Evolutionary conservation across 2,888 invertebrate genomes (phyloP), one percentile per base, ranked within the genome.

Genomic region (Escarpia spicata): DNA sequence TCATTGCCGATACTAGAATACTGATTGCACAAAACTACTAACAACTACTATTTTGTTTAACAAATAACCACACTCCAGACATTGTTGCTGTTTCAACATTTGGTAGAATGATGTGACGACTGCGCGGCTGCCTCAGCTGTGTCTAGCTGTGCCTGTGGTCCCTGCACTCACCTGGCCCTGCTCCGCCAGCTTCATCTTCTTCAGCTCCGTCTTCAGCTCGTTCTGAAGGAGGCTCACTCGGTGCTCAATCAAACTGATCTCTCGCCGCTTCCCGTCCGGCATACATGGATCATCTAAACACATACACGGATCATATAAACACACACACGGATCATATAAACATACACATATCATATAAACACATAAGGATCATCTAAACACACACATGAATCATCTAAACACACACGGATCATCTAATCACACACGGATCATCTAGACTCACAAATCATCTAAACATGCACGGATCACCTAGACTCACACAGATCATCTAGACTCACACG

Each of bases 151-250:
- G 15, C 19, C 60, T 60, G 60, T 19, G 10, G 52, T 52, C 52
- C 9, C 12, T 43, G n/a, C 52, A 19, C n/a, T 92, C 43, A 93
- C 93, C 91, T 92, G 92, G n/a, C 91, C 92, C 43, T 93, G 92
- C 10, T 58, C 92, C 10, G 92, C 92, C 58, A 93, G 92, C 60
- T 92, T 92, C 8, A 92, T 92, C 45, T 93, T 92, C 91, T 93
- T 94, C 75, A 92, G n/a, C 91, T 93, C 93, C 2, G 37, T 15
- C 44, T 94, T 93, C 90, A 93, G 91, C 89, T 94, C 94, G n/a
- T 90, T 92, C 91, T 94, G 93, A 4, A 94, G 92, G 12, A 93
- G 92, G 15, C 89, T 90, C 91, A 94, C 93, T 44, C 90, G 92
- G 43, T 92, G 44, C 92, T 93, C 92, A 15, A 93, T 60, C 0